Conservation (phyloP, 2,888 invertebrate species). For the Eupithecia subumbrata region DNA sequence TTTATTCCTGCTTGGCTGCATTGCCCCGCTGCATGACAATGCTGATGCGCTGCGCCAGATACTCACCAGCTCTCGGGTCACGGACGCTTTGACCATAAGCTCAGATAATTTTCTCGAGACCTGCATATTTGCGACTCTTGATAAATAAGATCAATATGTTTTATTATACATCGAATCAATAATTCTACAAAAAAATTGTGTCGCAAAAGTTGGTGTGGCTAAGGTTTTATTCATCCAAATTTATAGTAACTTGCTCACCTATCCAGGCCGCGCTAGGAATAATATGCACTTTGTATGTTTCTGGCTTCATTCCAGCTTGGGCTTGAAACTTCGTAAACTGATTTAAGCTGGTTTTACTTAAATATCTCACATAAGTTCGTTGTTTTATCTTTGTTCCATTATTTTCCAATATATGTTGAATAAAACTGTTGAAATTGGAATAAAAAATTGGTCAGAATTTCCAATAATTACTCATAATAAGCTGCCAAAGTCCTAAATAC, state of each 20-base stretch:
- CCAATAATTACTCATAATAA: neutral
- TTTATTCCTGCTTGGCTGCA: too few relatives aligned
- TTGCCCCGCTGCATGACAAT: too few relatives aligned
- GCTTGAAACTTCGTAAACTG: conserved; percentile 31
- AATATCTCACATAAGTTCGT: conserved; percentile 15
- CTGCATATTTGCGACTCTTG: too few relatives aligned
- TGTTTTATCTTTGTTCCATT: neutral
- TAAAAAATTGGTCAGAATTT: neutral
- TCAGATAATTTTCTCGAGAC: too few relatives aligned
- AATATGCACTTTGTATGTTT: conserved; percentile 31
- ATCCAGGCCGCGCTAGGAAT: conserved; percentile 31
- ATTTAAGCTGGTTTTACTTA: conserved; percentile 20
- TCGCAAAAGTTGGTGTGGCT: neutral
- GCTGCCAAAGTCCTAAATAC: neutral
- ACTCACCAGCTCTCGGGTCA: too few relatives aligned
- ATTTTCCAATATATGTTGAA: neutral
- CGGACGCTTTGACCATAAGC: too few relatives aligned
- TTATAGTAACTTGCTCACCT: conserved; percentile 30
- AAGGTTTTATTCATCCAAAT: conserved; percentile 24
- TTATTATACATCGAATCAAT: neutral
- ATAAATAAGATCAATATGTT: neutral
- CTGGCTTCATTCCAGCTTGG: conserved; percentile 31
- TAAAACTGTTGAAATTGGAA: neutral
- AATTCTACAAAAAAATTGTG: neutral
- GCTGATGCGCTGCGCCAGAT: too few relatives aligned